Percentiles rank a stretch among this genome's conserved stretches.
Conservation (phyloP, 2,888 invertebrate genomes). For the Sericinus montela region DNA sequence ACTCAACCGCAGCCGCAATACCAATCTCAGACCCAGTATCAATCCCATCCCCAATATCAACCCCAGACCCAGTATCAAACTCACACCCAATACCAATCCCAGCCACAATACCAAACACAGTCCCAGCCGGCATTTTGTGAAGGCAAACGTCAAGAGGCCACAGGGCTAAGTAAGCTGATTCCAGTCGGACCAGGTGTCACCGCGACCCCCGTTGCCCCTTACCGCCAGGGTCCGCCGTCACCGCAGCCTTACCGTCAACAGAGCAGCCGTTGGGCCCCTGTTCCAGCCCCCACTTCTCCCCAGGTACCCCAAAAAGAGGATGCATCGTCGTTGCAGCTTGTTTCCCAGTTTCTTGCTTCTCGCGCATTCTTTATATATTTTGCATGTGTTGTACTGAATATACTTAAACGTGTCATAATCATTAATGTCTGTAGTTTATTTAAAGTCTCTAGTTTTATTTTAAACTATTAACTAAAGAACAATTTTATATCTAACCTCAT, state of each 20-base stretch:
- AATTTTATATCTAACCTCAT: no score
- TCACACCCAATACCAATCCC: constrained; percentile 28
- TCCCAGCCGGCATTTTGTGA: constrained; percentile 52
- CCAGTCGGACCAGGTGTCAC: constrained; percentile 62
- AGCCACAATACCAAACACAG: constrained; percentile 31
- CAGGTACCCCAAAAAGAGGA: constrained; percentile 51
- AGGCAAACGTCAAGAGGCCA: constrained; percentile 58
- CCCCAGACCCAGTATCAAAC: constrained; percentile 23
- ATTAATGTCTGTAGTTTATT: no score
- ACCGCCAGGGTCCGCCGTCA: constrained; percentile 56
- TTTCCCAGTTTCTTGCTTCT: constrained; percentile 4
- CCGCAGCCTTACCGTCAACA: constrained; percentile 63
- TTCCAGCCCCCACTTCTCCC: constrained; percentile 68
- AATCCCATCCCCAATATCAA: constrained; percentile 24
- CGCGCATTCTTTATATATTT: background rate
- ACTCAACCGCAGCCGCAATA: constrained; percentile 17
- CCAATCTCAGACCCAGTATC: constrained; percentile 21
- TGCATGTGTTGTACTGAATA: background rate
- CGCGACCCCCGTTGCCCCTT: constrained; percentile 41
- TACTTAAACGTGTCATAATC: background rate
- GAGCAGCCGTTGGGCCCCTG: constrained; percentile 71
- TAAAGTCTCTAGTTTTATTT: no score
- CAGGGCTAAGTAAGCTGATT: constrained; percentile 71
- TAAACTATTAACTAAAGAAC: no score
- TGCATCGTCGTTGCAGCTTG: constrained; percentile 14